A percentile compares a stretch with the other conserved stretches of the same genome.
phyloP scores from a whole-genome alignment of 2,113 vertebrate species.

The Callipepla californica region DNA sequence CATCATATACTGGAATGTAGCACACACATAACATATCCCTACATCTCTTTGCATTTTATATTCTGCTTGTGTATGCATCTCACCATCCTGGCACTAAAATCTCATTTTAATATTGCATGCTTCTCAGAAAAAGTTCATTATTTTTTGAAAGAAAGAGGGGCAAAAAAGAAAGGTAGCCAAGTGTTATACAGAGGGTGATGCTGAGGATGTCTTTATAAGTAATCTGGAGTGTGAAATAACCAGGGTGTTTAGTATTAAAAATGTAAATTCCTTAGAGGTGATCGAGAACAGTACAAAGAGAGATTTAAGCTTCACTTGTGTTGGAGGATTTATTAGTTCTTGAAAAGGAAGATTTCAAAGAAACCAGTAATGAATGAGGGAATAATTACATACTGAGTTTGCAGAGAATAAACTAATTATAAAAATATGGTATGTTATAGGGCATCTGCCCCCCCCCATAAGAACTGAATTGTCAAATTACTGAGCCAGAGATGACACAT shows the following conservation, averaged over 20 bases:
- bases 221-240: conserved; percentile 10
- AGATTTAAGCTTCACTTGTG: conserved; percentile 46
- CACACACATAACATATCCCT: background rate
- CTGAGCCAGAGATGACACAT: conserved; percentile 58
- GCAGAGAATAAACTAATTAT: conserved; percentile 70
- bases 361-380: conserved; percentile 60
- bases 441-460: conserved; percentile 51
- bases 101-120: background rate
- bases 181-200: background rate
- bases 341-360: conserved; percentile 66
- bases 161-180: background rate
- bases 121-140: background rate
- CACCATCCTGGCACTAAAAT: background rate
- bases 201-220: background rate
- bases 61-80: background rate
- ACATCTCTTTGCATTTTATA: background rate
- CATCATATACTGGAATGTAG: background rate
- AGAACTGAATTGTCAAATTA: conserved; percentile 63
- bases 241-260: conserved; percentile 12
- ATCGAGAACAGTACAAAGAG: conserved; percentile 2
- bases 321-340: conserved; percentile 61
- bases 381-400: conserved; percentile 67
- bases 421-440: conserved; percentile 63
- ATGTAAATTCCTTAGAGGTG: background rate
- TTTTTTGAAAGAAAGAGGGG: background rate